These are phyloP conservation scores for Mareca strepera DNA, from an alignment of 2,797 vertebrate genomes.

Conservation along the genomic window DNA sequence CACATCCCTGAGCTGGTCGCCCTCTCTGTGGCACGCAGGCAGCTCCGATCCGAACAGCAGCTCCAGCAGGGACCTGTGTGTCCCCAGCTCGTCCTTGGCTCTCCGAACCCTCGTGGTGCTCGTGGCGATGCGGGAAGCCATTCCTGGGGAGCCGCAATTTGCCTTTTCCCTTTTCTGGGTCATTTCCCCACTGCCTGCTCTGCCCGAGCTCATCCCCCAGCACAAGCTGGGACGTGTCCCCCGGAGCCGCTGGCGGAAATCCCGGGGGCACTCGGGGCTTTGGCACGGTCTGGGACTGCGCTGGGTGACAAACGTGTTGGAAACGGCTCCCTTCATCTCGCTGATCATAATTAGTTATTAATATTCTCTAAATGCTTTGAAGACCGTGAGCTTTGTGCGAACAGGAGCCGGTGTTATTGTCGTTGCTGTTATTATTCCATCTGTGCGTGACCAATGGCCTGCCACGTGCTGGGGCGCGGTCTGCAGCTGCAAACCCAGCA, in stretches of 20 bases:
- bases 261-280: background rate
- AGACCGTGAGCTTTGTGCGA: background rate
- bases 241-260: background rate
- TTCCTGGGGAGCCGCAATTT: background rate
- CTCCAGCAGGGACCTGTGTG: background rate
- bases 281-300: background rate
- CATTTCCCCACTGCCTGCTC: background rate
- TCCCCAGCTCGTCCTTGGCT: background rate
- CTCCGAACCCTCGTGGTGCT: background rate
- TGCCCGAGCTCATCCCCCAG: background rate
- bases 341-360: background rate
- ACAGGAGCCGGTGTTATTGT: background rate
- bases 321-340: background rate
- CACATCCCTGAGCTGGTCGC: background rate
- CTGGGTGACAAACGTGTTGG: background rate
- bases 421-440: background rate
- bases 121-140: background rate
- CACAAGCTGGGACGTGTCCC: background rate
- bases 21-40: background rate
- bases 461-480: fast-evolving
- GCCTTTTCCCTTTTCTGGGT: background rate
- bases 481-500: background rate
- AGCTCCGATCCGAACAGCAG: background rate
- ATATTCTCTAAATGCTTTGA: background rate
- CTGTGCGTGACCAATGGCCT: background rate